phyloP scores from a whole-genome alignment of 2,888 invertebrate genomes.

The Limnephilus lunatus region DNA sequence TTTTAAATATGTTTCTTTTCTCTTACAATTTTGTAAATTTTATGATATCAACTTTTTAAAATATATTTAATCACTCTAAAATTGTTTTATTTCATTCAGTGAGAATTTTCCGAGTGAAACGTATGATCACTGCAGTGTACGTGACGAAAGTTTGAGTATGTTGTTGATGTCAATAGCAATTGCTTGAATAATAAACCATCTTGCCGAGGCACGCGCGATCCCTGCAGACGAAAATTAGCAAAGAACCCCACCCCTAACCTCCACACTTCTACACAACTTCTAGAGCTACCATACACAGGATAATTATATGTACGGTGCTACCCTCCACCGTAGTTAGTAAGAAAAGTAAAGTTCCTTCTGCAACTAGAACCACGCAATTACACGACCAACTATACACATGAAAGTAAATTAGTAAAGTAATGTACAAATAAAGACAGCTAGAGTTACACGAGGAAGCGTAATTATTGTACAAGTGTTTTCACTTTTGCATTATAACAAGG shows the following conservation, averaged over 20 bases:
- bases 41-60: not conserved
- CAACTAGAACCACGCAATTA: not conserved
- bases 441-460: not conserved
- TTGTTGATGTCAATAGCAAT: not conserved
- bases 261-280: too few species aligned
- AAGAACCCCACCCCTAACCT: not conserved
- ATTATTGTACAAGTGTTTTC: constrained; percentile 2
- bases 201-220: not conserved
- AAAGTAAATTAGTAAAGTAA: not conserved
- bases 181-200: constrained; percentile 4
- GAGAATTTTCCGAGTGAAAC: not conserved
- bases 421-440: not conserved
- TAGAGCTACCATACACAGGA: too few species aligned
- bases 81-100: too few species aligned
- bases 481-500: not conserved
- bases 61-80: too few species aligned
- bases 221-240: not conserved
- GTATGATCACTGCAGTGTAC: not conserved
- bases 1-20: not conserved
- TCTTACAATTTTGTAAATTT: not conserved
- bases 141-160: not conserved
- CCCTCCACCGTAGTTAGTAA: not conserved
- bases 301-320: not conserved
- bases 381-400: not conserved
- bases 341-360: not conserved